Percentiles rank a stretch among this genome's conserved stretches.
Evolutionary conservation across 2,888 invertebrate species (phyloP).

Genomic region (Lamellibrachia satsuma): DNA sequence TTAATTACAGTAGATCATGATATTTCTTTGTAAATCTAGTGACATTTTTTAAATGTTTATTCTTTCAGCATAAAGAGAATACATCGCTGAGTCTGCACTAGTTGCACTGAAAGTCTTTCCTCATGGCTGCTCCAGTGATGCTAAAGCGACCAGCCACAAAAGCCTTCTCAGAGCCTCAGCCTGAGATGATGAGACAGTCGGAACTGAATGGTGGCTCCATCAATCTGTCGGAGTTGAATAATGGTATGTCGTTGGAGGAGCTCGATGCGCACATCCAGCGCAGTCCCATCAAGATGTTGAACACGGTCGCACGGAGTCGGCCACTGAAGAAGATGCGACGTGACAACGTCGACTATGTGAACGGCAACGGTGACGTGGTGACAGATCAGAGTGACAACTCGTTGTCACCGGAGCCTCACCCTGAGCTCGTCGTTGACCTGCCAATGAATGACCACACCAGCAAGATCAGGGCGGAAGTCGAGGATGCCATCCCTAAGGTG

Average conservation of each 20-base stretch:
- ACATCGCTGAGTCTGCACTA: background rate
- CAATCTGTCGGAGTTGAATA: background rate
- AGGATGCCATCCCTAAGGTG: background rate
- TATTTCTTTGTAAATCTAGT: no score
- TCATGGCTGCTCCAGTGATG: background rate
- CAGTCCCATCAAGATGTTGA: background rate
- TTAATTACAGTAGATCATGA: no score
- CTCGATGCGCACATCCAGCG: background rate
- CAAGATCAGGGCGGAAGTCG: background rate
- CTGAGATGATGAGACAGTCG: background rate
- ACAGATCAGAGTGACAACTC: background rate
- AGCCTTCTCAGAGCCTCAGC: background rate
- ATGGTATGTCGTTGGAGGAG: background rate
- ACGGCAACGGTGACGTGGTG: background rate
- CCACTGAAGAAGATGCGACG: conserved; percentile 7
- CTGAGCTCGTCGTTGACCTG: background rate
- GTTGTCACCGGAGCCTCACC: background rate
- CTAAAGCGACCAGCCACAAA: background rate
- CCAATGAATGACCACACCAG: background rate
- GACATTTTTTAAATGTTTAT: background rate
- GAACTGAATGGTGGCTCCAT: background rate
- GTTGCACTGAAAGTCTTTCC: background rate
- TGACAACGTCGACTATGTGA: background rate
- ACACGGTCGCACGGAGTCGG: background rate
- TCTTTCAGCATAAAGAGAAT: conserved; percentile 3